Evolutionary conservation across 2,113 vertebrate genomes (phyloP).

Genomic region (Bothrops jararaca): DNA sequence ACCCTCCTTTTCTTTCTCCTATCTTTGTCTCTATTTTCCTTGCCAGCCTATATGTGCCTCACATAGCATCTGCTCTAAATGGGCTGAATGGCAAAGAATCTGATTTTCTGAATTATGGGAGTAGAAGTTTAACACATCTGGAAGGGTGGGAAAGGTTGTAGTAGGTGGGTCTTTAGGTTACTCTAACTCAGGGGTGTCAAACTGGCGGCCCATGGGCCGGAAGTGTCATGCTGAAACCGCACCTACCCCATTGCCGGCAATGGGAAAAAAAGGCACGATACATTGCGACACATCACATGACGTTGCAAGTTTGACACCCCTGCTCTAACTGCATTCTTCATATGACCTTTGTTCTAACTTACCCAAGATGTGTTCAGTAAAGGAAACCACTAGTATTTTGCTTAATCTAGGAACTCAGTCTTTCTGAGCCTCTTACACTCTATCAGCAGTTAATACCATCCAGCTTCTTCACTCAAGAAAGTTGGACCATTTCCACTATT

Average conservation of each 20-base stretch:
- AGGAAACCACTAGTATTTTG: not conserved
- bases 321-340: not conserved
- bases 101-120: not conserved
- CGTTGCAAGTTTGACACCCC: no score
- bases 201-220: no score
- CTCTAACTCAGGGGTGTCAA: not conserved
- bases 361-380: not conserved
- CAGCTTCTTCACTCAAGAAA: not conserved
- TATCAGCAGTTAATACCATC: not conserved
- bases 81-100: not conserved
- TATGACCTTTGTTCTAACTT: not conserved
- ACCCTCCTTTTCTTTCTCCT: not conserved
- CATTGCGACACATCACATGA: no score
- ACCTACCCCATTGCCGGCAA: no score
- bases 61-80: not conserved
- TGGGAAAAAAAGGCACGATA: no score
- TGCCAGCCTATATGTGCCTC: not conserved
- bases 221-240: no score
- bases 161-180: not conserved
- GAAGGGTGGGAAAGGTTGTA: not conserved
- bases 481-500: not conserved
- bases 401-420: not conserved
- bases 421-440: not conserved
- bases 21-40: not conserved
- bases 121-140: not conserved